phyloP scores from a whole-genome alignment of 2,113 vertebrate genomes.

The Onychostruthus taczanowskii region DNA sequence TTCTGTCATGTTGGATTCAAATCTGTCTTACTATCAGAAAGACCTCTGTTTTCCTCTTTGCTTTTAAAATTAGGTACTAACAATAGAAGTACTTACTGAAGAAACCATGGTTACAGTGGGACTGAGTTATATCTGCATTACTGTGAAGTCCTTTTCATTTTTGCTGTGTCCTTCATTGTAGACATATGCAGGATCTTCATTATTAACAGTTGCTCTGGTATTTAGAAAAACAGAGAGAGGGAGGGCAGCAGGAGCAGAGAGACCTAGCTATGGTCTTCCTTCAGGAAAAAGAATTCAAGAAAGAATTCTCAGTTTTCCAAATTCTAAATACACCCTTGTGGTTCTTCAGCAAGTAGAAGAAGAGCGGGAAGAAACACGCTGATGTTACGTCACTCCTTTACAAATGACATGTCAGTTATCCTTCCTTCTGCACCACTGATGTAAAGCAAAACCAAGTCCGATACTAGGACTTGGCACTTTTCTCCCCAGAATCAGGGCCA shows the following conservation, averaged over 20 bases:
- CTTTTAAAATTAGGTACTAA: constrained; percentile 44
- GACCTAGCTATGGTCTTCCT: neutral
- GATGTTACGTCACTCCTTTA: neutral
- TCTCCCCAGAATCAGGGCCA: neutral
- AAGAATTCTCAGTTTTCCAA: neutral
- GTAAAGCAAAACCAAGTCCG: neutral
- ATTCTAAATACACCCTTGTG: neutral
- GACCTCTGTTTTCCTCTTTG: constrained; percentile 45
- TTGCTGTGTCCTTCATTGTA: constrained; percentile 38
- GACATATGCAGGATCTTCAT: neutral
- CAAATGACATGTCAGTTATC: neutral
- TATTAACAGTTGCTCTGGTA: neutral
- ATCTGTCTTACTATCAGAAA: constrained; percentile 44
- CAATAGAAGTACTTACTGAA: constrained; percentile 62
- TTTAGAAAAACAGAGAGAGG: neutral
- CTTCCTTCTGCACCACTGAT: neutral
- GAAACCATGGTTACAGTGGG: constrained; percentile 71
- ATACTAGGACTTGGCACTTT: neutral
- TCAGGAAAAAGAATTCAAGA: neutral
- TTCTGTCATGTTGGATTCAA: constrained; percentile 42
- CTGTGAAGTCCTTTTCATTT: constrained; percentile 40
- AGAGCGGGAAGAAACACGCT: neutral
- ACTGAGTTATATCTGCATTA: constrained; percentile 42
- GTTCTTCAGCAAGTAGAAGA: neutral
- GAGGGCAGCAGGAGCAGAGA: neutral